Base-by-base conservation (phyloP, 92 coral and sea anemone genomes). In the Parazoanthus atlanticus region DNA sequence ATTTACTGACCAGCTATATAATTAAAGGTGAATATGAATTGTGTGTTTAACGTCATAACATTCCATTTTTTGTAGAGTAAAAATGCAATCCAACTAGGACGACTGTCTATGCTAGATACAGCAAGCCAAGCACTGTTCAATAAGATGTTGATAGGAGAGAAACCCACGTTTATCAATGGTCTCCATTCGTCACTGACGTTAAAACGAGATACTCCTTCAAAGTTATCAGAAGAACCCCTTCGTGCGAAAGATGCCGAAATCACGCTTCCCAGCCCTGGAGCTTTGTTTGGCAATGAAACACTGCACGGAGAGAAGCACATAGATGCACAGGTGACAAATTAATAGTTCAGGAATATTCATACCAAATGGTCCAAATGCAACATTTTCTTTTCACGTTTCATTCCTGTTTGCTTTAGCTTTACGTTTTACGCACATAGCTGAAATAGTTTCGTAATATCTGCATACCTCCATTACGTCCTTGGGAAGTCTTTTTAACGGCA, bases 261-360 rank as follows among this genome's bases (percentile, higher is more conserved):
- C 5, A 11, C 30, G 64, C 78, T 84, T 46, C 87, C 87, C 19
- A 19, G 30, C 2, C 28, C 78, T 41, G 41, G 10, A 40, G 46
- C 6, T 69, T 40, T 84, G 66, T 69, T 84, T 84, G 87, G 8
- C 29, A 84, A 84, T 9, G 66, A 70, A 8, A 46, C 67, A 26
- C 13, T 47, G 16, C 76, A 69, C 2, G 25, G 23, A 65, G 86
- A 82, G 76, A 61, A 70, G 32, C 43, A 84, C 66, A 69, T 84
- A 43, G 87, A 84, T 46, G 87, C 87, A 8, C 74, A 84, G 87
- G 87, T 84, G 87, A 33, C 32, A 82, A 23, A 82, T 26, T 75
- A 34, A 61, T 61, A 61, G 1, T 61, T 15, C 69, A 61, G n/a
- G 28, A 21, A 19, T 21, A 5, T 61, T 61, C 69, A 61, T 61